phyloP scores from a whole-genome alignment of 2,113 vertebrate genomes.

The Pholis gunnellus region DNA sequence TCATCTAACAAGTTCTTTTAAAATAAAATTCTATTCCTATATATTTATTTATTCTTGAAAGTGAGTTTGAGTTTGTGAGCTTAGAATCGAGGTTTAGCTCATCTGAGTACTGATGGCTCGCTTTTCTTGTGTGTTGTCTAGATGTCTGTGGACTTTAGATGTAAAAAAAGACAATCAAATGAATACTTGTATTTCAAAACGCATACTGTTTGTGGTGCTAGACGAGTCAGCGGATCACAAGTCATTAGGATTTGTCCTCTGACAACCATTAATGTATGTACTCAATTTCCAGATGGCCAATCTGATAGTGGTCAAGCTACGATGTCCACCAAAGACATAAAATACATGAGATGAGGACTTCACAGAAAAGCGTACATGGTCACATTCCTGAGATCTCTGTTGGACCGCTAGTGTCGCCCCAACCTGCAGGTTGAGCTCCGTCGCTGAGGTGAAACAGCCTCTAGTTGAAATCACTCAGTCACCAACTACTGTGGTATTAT shows the following conservation, averaged over 20 bases:
- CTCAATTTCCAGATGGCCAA: background rate
- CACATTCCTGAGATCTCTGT: constrained; percentile 57
- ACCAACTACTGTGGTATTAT: constrained; percentile 69
- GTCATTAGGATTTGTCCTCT: background rate
- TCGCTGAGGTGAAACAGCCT: constrained; percentile 62
- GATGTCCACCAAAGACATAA: background rate
- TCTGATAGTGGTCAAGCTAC: background rate
- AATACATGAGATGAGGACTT: background rate
- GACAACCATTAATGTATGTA: background rate
- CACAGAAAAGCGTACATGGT: constrained; percentile 18
- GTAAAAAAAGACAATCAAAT: background rate
- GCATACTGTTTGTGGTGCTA: background rate
- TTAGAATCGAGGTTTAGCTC: background rate
- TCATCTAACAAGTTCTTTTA: background rate
- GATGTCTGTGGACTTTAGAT: background rate
- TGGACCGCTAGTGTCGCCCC: constrained; percentile 9
- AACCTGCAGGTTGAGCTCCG: constrained; percentile 26
- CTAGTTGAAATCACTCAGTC: constrained; percentile 65
- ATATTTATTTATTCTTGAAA: background rate
- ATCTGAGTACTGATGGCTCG: background rate
- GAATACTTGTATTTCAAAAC: background rate
- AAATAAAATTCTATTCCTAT: background rate
- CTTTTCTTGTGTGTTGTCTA: background rate
- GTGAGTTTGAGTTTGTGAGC: background rate
- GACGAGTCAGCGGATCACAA: background rate